Evolutionary conservation across 2,113 vertebrate species (phyloP).

Genomic region (Heliornis fulica): DNA sequence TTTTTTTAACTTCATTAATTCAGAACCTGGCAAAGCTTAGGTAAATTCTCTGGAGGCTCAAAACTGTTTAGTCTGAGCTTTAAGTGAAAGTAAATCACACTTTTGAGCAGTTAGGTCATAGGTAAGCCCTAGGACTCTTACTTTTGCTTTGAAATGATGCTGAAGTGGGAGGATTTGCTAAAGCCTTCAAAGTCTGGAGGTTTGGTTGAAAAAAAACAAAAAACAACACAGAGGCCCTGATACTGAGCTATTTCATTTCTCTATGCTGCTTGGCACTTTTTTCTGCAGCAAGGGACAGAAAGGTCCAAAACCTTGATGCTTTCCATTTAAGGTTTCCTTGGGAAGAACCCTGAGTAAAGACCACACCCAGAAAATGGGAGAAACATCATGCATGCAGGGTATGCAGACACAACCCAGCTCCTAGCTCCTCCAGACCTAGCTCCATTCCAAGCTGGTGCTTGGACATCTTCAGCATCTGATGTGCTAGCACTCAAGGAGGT

Average conservation of each 20-base stretch:
- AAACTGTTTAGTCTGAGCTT: slow-evolving; percentile 4
- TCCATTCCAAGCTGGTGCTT: fast-evolving
- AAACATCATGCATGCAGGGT: fast-evolving
- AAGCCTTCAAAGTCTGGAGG: neutral
- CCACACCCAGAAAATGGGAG: neutral
- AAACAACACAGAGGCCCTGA: neutral
- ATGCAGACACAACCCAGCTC: neutral
- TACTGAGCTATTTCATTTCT: neutral
- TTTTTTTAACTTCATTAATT: neutral
- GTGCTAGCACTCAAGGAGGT: neutral
- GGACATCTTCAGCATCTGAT: neutral
- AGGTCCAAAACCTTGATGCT: neutral
- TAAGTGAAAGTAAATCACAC: neutral
- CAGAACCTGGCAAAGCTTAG: neutral
- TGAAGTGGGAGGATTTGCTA: neutral
- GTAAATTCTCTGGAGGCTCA: neutral
- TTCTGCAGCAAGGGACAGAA: neutral
- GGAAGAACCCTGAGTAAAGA: neutral
- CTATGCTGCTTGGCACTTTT: neutral
- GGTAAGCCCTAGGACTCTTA: neutral
- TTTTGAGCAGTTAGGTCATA: neutral
- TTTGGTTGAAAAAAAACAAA: neutral
- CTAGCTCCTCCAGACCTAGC: neutral
- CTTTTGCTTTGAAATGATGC: neutral
- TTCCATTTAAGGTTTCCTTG: neutral